phyloP scores from a whole-genome alignment of 2,888 invertebrate genomes.

The Orchesellides sinensis region DNA sequence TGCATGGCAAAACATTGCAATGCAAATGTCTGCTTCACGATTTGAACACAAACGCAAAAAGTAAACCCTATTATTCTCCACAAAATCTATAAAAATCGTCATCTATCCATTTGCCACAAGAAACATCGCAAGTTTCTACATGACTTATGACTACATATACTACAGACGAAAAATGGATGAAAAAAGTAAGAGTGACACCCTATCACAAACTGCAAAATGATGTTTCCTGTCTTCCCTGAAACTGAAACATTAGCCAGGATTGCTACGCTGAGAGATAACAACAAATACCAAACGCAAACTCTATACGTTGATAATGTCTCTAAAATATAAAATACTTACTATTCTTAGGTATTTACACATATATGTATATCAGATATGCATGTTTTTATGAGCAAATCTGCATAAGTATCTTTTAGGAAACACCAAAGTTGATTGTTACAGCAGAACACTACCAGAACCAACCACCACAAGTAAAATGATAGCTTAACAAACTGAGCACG shows the following conservation, averaged over 20 bases:
- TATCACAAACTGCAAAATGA: slow-evolving; percentile 29
- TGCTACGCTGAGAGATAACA: background rate
- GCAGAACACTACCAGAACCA: too few relatives aligned
- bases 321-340: too few relatives aligned
- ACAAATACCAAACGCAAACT: too few relatives aligned
- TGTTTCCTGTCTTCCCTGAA: slow-evolving; percentile 42
- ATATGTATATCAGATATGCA: too few relatives aligned
- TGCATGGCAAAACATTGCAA: background rate
- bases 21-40: background rate
- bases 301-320: too few relatives aligned
- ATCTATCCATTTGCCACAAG: background rate
- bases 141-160: background rate
- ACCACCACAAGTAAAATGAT: too few relatives aligned
- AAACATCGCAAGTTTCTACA: slow-evolving; percentile 21
- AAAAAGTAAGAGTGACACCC: slow-evolving; percentile 18
- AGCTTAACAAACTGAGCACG: too few relatives aligned
- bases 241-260: background rate
- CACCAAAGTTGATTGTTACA: too few relatives aligned
- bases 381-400: background rate
- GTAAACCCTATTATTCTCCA: background rate
- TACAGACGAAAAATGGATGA: too few relatives aligned
- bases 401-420: too few relatives aligned
- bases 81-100: background rate
- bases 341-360: too few relatives aligned
- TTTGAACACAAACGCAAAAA: background rate